A percentile compares a stretch with the other conserved stretches of the same genome.
Conservation (phyloP, 2,888 invertebrate species). For the Caenorhabditis sinica region DNA sequence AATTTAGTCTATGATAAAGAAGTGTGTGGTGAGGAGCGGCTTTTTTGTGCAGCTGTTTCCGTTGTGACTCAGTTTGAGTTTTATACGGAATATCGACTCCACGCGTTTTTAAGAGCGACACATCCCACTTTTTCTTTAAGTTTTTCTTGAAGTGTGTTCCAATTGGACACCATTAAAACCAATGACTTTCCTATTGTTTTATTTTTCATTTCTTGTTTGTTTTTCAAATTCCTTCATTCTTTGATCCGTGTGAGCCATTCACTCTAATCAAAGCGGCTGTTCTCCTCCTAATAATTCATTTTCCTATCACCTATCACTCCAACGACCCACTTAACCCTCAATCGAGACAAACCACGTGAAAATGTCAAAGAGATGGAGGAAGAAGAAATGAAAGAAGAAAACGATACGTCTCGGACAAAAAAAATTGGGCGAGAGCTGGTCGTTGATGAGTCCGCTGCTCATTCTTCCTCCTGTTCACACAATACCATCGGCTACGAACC, state of each 20-base stretch:
- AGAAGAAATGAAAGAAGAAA: conserved; percentile 5
- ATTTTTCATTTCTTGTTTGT: background rate
- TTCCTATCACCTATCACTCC: conserved; percentile 48
- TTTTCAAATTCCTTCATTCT: conserved; percentile 1
- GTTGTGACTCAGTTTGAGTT: conserved; percentile 42
- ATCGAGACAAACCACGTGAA: conserved; percentile 34
- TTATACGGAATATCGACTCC: conserved; percentile 4
- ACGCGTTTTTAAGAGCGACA: conserved; percentile 10
- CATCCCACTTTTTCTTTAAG: background rate
- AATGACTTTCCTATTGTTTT: background rate
- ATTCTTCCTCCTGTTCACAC: conserved; percentile 52
- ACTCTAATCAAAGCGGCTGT: conserved; percentile 32
- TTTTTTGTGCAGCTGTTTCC: conserved; percentile 53
- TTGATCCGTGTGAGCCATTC: conserved; percentile 1
- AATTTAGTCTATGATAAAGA: conserved; percentile 44
- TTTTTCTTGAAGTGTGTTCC: background rate
- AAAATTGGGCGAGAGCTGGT: conserved; percentile 12
- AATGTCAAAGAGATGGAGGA: background rate
- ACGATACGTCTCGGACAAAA: conserved; percentile 7
- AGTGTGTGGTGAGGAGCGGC: conserved; percentile 21
- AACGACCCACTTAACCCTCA: conserved; percentile 39
- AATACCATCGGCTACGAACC: conserved; percentile 37
- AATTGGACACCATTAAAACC: background rate
- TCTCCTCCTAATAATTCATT: conserved; percentile 50
- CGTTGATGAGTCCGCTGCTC: conserved; percentile 23